Percentiles rank a stretch among this genome's conserved stretches.
phyloP scores from a whole-genome alignment of 1,140 invertebrate genomes.

The Brachionus manjavacas region DNA sequence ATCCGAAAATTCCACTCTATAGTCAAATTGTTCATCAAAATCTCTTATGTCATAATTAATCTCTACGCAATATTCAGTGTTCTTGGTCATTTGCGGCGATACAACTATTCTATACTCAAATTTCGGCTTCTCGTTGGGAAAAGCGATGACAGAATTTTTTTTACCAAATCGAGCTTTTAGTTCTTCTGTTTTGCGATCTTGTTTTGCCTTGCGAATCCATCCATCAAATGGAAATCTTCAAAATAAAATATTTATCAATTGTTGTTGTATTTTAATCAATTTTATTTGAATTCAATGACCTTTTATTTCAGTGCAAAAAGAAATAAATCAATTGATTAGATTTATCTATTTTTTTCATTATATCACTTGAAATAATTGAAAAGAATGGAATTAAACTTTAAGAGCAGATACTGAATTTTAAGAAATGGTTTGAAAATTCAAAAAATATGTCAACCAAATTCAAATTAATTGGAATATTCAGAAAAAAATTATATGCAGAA shows the following conservation, averaged over 20 bases:
- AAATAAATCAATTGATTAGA: background rate
- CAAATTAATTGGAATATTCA: too few relatives aligned
- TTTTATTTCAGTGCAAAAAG: too few relatives aligned
- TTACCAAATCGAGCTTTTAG: constrained; percentile 6
- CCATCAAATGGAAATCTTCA: constrained; percentile 34
- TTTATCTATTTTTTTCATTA: background rate
- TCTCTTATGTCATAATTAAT: constrained; percentile 16
- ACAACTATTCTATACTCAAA: constrained; percentile 7
- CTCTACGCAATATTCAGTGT: background rate
- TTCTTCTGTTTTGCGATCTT: constrained; percentile 35
- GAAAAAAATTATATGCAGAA: too few relatives aligned
- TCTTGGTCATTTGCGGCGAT: constrained; percentile 15
- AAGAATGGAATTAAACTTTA: too few relatives aligned
- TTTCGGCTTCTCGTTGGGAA: constrained; percentile 27
- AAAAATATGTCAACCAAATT: too few relatives aligned
- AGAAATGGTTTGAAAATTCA: too few relatives aligned
- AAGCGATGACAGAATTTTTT: constrained; percentile 28
- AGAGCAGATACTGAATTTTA: too few relatives aligned
- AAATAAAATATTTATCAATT: background rate
- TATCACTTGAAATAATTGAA: too few relatives aligned
- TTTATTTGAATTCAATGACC: background rate
- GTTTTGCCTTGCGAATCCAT: constrained; percentile 25
- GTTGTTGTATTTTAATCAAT: background rate
- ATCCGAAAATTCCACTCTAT: background rate
- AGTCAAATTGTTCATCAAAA: background rate